phyloP scores from a whole-genome alignment of 2,797 vertebrate species.

The Craterocephalus amniculus region DNA sequence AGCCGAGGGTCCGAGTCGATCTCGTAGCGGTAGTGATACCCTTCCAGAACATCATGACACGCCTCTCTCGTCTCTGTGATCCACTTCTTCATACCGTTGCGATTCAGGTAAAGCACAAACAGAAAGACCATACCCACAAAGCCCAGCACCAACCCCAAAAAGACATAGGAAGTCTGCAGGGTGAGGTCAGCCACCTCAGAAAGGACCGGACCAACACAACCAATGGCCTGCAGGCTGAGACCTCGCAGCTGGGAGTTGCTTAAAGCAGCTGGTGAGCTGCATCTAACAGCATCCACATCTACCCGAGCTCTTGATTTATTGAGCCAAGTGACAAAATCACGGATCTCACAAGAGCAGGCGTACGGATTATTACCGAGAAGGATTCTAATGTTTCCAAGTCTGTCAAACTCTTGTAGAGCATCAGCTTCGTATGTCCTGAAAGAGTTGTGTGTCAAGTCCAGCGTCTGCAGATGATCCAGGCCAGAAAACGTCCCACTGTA shows the following conservation, averaged over 20 bases:
- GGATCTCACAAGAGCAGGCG: constrained; percentile 80
- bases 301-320: constrained; percentile 72
- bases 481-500: constrained; percentile 81
- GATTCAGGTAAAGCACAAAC: constrained; percentile 87
- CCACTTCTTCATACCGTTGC: constrained; percentile 84
- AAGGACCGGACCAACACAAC: constrained; percentile 66
- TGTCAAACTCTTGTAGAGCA: constrained; percentile 70
- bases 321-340: constrained; percentile 76
- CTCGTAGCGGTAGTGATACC: constrained; percentile 85
- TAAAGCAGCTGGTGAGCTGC: constrained; percentile 68
- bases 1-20: constrained; percentile 83
- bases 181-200: constrained; percentile 66
- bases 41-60: constrained; percentile 82
- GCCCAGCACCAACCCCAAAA: constrained; percentile 83
- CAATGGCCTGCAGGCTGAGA: constrained; percentile 59
- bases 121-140: constrained; percentile 86
- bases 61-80: constrained; percentile 78
- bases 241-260: constrained; percentile 55
- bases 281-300: constrained; percentile 76
- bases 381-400: constrained; percentile 55
- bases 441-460: constrained; percentile 80
- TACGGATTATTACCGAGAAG: constrained; percentile 79
- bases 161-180: constrained; percentile 84
- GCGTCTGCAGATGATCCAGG: constrained; percentile 66
- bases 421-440: constrained; percentile 67